Evolutionary conservation across 2,113 vertebrate species (phyloP).

Genomic region (Zosterops japonicus): DNA sequence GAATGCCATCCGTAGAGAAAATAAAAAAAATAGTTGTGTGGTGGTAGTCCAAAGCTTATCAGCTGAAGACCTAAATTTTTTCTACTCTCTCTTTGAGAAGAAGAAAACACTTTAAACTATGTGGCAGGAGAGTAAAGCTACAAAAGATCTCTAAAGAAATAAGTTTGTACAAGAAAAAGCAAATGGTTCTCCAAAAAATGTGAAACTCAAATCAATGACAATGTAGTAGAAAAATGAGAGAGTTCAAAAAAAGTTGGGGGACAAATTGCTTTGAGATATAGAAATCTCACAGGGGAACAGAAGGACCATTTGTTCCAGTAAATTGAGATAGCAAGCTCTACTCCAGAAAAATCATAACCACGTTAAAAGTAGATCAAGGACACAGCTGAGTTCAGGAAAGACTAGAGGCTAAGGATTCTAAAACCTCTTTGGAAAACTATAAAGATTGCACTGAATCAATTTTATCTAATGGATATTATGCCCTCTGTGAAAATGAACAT

Average conservation of each 20-base stretch:
- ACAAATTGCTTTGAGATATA: slow-evolving; percentile 46
- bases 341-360: slow-evolving; percentile 35
- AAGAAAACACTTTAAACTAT: not conserved
- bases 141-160: not conserved
- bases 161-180: not conserved
- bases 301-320: slow-evolving; percentile 43
- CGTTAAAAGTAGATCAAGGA: slow-evolving; percentile 42
- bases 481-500: not conserved
- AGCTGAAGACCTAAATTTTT: not conserved
- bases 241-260: slow-evolving; percentile 25
- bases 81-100: not conserved
- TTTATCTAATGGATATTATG: not conserved
- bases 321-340: slow-evolving; percentile 33
- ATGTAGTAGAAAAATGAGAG: not conserved
- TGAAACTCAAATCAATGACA: slow-evolving; percentile 27
- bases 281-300: slow-evolving; percentile 39
- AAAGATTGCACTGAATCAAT: not conserved
- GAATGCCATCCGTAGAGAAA: not conserved
- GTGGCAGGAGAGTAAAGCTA: not conserved
- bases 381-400: slow-evolving; percentile 14
- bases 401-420: not conserved
- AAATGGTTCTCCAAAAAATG: not conserved
- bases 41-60: not conserved
- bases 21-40: not conserved
- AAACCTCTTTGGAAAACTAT: not conserved